Evolutionary conservation across 2,113 vertebrate species (phyloP), one percentile per base, ranked within the genome.

Genomic region (Electrona antarctica): DNA sequence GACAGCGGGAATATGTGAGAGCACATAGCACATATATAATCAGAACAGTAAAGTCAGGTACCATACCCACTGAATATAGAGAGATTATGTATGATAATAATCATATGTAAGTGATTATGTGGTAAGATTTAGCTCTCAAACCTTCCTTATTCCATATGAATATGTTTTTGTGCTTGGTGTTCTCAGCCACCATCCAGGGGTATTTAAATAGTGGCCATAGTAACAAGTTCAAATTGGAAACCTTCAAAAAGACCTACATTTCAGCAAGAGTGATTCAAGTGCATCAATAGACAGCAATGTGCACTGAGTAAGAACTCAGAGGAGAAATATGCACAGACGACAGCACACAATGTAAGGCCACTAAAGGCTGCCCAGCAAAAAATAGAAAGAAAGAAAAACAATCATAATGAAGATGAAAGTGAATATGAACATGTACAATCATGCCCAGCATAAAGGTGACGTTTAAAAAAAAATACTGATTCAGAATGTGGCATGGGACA

Each of bases 261-360:
- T 69, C 78, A 85, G 79, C 79, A 84, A 80, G 76, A 78, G 62
- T 79, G 79, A 77, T 83, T 83, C 3, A 81, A 83, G 82, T 78
- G 74, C 56, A 72, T 72, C 1, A 48, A 29, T 41, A 75, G 47
- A 68, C 33, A 41, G 33, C 33, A 41, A 41, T 41, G 12, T 54
- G 52, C 52, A 10, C 52, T n/a, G 7, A 7, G 52, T 54, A 13
- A 7, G 3, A 54, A 13, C 12, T 12, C 52, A 54, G 52, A 54
- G n/a, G 7, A 13, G 14, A 60, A 60, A 21, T 57, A 1, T 58
- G 29, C n/a, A 2, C 1, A n/a, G 33, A 54, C 10, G 12, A 13
- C 10, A 12, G 15, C 7, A 57, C 3, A 57, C 8, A 57, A 57
- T 15, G 49, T 51, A 12, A 51, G 11, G 8, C 49, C 6, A 8